Evolutionary conservation across 2,888 invertebrate genomes (phyloP), one percentile per base, ranked within the genome.

Genomic region (Cistogaster globosa): DNA sequence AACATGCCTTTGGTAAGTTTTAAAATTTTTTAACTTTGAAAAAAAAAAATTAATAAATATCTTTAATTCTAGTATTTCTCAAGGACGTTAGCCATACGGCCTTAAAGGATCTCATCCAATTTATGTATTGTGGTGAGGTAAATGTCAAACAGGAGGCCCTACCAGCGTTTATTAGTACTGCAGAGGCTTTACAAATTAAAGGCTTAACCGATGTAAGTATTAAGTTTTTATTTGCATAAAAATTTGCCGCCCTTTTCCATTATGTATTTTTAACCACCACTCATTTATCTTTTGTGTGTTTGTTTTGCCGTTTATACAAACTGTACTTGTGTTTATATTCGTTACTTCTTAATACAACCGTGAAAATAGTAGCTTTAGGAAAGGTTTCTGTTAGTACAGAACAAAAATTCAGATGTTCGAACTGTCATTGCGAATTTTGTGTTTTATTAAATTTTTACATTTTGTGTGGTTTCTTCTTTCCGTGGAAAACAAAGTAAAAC

Each of bases 121-220:
- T 95, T 93, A 95, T 95, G 95, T 95, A 95, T 90, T 95, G 95
- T 92, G 95, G 95, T 87, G 95, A 95, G 93, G 95, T 95, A 90
- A 95, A 95, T 93, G 95, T 95, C 90, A 95, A 95, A 92, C 95
- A 95, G 93, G 95, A 95, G 93, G 95, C 95, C 87, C 94, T 95
- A 92, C 95, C 95, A 89, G 94, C 95, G 89, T 95, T 95, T 93
- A 95, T 95, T 91, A 95, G 95, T 93, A 95, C 95, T 90, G 95
- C 95, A 91, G 95, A 95, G 93, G 95, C 95, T 90, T 93, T 95
- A 91, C 95, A 95, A 94, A 95, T 95, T 87, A 95, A 95, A 93
- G 95, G 95, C 93, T 93, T 95, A 91, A 95, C 95, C 80, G 94
- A 93, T 93, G 95, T 92, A 93, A 94, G 94, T 94, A 94, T 90